These are phyloP conservation scores for Drosophila quadrilineata DNA, from an alignment of 1,140 invertebrate genomes.

Conservation along the genomic window DNA sequence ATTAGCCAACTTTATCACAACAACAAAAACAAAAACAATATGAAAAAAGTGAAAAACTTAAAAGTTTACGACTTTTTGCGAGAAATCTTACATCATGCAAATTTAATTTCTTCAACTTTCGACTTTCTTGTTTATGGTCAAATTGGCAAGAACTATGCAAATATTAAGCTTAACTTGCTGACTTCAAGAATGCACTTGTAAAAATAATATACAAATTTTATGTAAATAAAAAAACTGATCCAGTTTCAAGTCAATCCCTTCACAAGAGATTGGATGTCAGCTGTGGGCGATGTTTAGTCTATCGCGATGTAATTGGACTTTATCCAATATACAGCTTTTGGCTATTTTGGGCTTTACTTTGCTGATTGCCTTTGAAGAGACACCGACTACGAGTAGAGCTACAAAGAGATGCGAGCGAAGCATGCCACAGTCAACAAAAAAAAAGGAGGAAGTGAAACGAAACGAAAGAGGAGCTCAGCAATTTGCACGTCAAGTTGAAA, in stretches of 20 bases:
- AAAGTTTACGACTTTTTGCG: conserved; percentile 7
- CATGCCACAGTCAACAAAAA: too few relatives aligned
- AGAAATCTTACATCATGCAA: conserved; percentile 14
- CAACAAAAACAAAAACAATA: too few relatives aligned
- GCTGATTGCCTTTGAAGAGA: conserved; percentile 23
- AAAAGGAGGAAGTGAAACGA: not conserved
- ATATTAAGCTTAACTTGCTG: not conserved
- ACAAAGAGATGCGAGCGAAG: conserved; percentile 10
- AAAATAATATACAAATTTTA: not conserved
- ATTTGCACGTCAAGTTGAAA: conserved; percentile 38
- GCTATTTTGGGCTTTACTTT: conserved; percentile 37
- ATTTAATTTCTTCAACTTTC: conserved; percentile 9
- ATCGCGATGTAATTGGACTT: conserved; percentile 19
- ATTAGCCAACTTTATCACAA: too few relatives aligned
- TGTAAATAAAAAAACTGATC: not conserved
- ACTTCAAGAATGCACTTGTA: not conserved
- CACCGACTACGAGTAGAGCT: not conserved
- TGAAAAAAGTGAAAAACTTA: not conserved
- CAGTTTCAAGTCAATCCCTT: not conserved
- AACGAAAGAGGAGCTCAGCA: conserved; percentile 11
- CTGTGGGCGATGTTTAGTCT: not conserved
- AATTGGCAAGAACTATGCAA: not conserved
- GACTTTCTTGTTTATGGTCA: not conserved
- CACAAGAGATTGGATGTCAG: not conserved
- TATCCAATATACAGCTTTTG: conserved; percentile 32